phyloP scores from a whole-genome alignment of 1,140 invertebrate species.

The Tigriopus japonicus region DNA sequence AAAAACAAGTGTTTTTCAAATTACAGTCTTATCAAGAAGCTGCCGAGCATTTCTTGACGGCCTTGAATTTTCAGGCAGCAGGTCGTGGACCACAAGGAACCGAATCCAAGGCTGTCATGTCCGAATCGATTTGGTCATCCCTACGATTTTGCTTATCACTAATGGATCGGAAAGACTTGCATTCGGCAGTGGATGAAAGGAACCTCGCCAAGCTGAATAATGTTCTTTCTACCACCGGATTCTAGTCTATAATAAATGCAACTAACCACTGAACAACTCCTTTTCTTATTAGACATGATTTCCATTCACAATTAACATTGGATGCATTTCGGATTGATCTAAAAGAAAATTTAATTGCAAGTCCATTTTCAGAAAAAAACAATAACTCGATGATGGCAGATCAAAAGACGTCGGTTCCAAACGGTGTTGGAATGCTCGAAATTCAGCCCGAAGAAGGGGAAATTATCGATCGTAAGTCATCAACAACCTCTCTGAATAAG shows the following conservation, averaged over 20 bases:
- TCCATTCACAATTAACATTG: too few species aligned
- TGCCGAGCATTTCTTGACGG: slow-evolving; percentile 78
- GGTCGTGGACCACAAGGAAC: slow-evolving; percentile 35
- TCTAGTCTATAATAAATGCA: background rate
- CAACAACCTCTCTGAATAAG: too few species aligned
- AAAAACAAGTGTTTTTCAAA: background rate
- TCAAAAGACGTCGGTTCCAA: too few species aligned
- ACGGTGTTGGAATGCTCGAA: too few species aligned
- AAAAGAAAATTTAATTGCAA: too few species aligned
- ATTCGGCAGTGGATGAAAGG: background rate
- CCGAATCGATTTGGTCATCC: background rate
- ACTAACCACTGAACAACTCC: background rate
- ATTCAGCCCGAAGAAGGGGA: too few species aligned
- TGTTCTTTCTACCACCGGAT: background rate
- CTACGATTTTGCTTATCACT: background rate
- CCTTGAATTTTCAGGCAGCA: slow-evolving; percentile 75
- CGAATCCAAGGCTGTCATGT: background rate
- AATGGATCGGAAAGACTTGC: background rate
- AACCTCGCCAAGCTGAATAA: background rate
- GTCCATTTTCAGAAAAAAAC: too few species aligned
- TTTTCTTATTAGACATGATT: too few species aligned
- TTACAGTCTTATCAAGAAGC: slow-evolving; percentile 48
- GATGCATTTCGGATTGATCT: too few species aligned
- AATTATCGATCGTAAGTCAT: too few species aligned
- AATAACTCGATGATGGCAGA: too few species aligned